Evolutionary conservation across 2,888 invertebrate genomes (phyloP), one percentile per base, ranked within the genome.

Genomic region (Dorcus hopei): DNA sequence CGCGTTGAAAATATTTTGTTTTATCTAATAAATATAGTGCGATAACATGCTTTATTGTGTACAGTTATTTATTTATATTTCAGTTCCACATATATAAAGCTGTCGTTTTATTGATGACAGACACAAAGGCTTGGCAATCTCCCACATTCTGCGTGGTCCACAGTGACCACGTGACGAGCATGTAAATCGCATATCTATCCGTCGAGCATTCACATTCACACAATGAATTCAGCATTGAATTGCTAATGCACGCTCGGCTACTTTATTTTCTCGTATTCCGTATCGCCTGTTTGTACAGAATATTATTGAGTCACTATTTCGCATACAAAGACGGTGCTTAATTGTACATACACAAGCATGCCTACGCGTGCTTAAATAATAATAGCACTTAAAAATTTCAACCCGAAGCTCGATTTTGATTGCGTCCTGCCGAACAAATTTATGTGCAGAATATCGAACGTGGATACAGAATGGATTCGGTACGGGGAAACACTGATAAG

Each of bases 401-500:
- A 33, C 26, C 26, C 3, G 26, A 33, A 33, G 26, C 6, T 33
- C 26, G 26, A 33, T 33, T 33, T 33, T 33, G 26, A 33, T 33
- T 33, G 26, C 26, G 26, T 33, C 26, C 26, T 33, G 26, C 26
- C 26, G 26, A 40, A n/a, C 33, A 49, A 41, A 48, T 57, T 47
- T 33, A 19, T 52, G 57, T 52, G 40, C 52, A 52, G 41, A 52
- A 41, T 40, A 19, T 54, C 53, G 51, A 61, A 61, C 54, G 54
- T 61, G 54, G 54, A 55, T 52, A 26, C 16, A 48, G 49, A 53
- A 49, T 54, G 52, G 58, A 57, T 61, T 61, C 52, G 52, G 57
- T 52, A 61, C 51, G 54, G 64, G 59, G 62, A 66, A 64, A 61
- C 57, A 57, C 61, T 67, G 67, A 67, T 68, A 68, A 68, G 68